These are phyloP conservation scores for Cromileptes altivelis DNA, from an alignment of 2,113 vertebrate genomes.

Conservation along the genomic window DNA sequence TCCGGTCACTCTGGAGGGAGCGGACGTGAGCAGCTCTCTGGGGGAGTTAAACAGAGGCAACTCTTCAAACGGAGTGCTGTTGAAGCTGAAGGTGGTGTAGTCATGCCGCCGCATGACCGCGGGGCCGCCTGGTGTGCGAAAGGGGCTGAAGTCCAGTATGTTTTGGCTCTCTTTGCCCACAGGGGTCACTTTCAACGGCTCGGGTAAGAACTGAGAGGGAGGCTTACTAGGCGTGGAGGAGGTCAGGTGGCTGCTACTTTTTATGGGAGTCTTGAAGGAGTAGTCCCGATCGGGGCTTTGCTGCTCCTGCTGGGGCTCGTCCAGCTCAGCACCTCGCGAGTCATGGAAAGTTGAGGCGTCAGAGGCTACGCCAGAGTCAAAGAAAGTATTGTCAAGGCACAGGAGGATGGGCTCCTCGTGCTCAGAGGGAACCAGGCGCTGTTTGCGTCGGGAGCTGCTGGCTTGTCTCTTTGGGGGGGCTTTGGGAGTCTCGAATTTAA, in stretches of 20 bases:
- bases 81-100: conserved; percentile 86
- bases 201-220: conserved; percentile 53
- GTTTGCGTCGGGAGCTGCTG: conserved; percentile 92
- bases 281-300: conserved; percentile 73
- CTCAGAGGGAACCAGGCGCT: conserved; percentile 85
- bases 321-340: conserved; percentile 38
- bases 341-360: conserved; percentile 81
- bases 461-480: conserved; percentile 60
- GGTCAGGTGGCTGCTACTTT: conserved; percentile 84
- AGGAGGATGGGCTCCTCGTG: conserved; percentile 91
- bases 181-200: conserved; percentile 87
- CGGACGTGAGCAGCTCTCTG: conserved; percentile 83
- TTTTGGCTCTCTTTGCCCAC: conserved; percentile 75
- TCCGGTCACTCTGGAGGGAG: conserved; percentile 50
- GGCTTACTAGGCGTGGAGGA: conserved; percentile 94
- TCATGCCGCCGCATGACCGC: conserved; percentile 83
- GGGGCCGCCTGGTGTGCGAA: conserved; percentile 85
- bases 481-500: conserved; percentile 43
- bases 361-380: conserved; percentile 81
- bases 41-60: conserved; percentile 88
- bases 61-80: conserved; percentile 89
- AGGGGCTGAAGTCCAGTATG: conserved; percentile 91
- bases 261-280: conserved; percentile 92
- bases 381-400: conserved; percentile 82
- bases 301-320: conserved; percentile 21